Evolutionary conservation across 2,888 invertebrate genomes (phyloP).

Genomic region (Pemphredon lugubris): DNA sequence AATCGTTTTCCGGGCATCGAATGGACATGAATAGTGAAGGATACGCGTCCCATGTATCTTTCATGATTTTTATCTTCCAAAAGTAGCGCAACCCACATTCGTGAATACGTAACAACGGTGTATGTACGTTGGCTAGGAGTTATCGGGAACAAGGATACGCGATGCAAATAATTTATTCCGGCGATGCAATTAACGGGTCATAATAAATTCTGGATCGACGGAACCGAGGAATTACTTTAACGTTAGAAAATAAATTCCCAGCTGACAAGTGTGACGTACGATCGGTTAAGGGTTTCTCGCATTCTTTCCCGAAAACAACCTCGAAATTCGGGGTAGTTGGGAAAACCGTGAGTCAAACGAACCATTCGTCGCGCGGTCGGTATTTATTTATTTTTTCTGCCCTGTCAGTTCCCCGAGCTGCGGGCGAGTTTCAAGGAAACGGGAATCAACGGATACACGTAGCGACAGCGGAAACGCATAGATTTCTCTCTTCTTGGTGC

Average conservation of each 20-base stretch:
- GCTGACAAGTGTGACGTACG: too few relatives aligned
- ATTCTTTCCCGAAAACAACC: too few relatives aligned
- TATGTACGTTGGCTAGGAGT: too few relatives aligned
- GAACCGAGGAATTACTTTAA: too few relatives aligned
- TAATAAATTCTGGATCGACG: too few relatives aligned
- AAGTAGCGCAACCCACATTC: slow-evolving; percentile 13
- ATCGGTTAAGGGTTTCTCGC: too few relatives aligned
- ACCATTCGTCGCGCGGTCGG: background rate
- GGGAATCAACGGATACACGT: slow-evolving; percentile 33
- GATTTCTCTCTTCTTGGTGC: slow-evolving; percentile 39
- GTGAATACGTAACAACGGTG: background rate
- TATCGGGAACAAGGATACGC: too few relatives aligned
- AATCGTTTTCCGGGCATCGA: slow-evolving; percentile 23
- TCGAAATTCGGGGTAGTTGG: slow-evolving; percentile 30
- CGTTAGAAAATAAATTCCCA: too few relatives aligned
- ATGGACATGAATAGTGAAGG: slow-evolving; percentile 30
- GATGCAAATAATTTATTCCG: too few relatives aligned
- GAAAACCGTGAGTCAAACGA: slow-evolving; percentile 23
- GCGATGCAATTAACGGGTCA: too few relatives aligned
- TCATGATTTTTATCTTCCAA: slow-evolving; percentile 36
- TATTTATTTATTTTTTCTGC: slow-evolving; percentile 42
- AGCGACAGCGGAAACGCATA: slow-evolving; percentile 53
- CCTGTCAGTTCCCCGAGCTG: slow-evolving; percentile 33
- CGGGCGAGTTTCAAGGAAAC: slow-evolving; percentile 30
- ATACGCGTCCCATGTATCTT: slow-evolving; percentile 37